A percentile compares a stretch with the other conserved stretches of the same genome.
Evolutionary conservation across 1,140 invertebrate genomes (phyloP).

Genomic region (Rhagoletis pomonella): DNA sequence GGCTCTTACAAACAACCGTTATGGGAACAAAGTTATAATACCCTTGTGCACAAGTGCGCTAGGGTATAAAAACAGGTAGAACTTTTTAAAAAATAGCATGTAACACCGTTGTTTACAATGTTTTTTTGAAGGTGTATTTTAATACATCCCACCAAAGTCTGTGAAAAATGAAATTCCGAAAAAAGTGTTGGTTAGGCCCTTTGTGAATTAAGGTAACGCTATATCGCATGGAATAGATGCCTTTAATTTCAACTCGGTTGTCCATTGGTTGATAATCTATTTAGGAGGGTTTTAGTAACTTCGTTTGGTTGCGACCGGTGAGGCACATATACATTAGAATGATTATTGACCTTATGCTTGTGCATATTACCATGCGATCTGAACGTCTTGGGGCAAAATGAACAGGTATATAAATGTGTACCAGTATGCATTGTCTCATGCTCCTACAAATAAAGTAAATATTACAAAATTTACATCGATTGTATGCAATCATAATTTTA

Average conservation of each 20-base stretch:
- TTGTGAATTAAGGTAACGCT: too few species aligned
- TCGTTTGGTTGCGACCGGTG: neutral
- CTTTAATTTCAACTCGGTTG: neutral
- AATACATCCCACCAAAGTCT: too few species aligned
- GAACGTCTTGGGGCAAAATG: constrained; percentile 68
- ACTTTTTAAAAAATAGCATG: too few species aligned
- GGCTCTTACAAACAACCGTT: too few species aligned
- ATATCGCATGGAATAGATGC: too few species aligned
- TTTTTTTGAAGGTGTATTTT: too few species aligned
- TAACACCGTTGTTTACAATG: too few species aligned
- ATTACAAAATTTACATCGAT: neutral
- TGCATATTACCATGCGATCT: constrained; percentile 72
- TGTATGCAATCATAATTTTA: neutral
- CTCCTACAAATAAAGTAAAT: constrained; percentile 59
- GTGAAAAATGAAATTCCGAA: too few species aligned
- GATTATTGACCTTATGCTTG: constrained; percentile 71
- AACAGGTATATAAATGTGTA: constrained; percentile 68
- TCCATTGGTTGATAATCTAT: neutral
- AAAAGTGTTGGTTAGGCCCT: too few species aligned
- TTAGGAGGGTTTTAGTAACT: constrained; percentile 9
- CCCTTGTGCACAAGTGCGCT: too few species aligned
- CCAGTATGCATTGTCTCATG: constrained; percentile 71
- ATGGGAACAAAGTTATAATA: too few species aligned
- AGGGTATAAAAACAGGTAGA: neutral
- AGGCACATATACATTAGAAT: too few species aligned